phyloP scores from a whole-genome alignment of 2,888 invertebrate species.

The Andrena dorsata region DNA sequence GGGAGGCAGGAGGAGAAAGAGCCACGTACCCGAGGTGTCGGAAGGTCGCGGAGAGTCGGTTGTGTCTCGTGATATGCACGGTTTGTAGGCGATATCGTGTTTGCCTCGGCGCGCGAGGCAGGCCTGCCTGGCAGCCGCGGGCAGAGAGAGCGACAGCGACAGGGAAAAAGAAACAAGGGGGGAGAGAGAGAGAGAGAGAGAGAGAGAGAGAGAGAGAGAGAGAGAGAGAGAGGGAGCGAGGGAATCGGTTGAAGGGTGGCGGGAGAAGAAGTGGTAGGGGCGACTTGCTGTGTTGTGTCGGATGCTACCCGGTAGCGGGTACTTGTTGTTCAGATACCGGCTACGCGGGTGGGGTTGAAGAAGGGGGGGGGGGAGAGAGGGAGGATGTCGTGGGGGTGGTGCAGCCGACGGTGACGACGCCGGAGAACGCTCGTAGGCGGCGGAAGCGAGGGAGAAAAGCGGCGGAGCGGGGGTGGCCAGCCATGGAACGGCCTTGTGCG shows the following conservation, averaged over 20 bases:
- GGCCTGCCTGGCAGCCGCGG: constrained; percentile 66
- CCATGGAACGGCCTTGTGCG: constrained; percentile 80
- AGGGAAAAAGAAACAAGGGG: constrained; percentile 38
- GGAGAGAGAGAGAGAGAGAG: constrained; percentile 13
- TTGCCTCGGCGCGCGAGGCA: constrained; percentile 67
- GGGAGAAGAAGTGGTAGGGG: constrained; percentile 75
- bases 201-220: constrained; percentile 18
- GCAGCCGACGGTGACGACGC: constrained; percentile 54
- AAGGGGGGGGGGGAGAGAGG: constrained; percentile 20
- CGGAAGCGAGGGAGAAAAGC: constrained; percentile 48
- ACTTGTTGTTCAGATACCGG: constrained; percentile 84
- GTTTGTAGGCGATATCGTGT: constrained; percentile 73
- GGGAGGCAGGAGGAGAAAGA: constrained; percentile 25
- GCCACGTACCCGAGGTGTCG: constrained; percentile 58
- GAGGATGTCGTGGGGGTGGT: constrained; percentile 42
- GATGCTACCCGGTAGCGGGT: constrained; percentile 83
- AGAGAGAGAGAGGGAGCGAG: constrained; percentile 10
- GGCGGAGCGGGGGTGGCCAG: constrained; percentile 73
- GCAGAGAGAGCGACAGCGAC: constrained; percentile 32
- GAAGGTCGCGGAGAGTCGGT: constrained; percentile 47
- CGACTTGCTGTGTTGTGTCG: constrained; percentile 83
- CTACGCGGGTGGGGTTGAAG: constrained; percentile 59
- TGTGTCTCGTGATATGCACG: constrained; percentile 73
- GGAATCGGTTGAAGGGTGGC: constrained; percentile 27
- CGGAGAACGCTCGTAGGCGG: constrained; percentile 60